Percentiles rank a stretch among this genome's conserved stretches.
phyloP scores from a whole-genome alignment of 1,140 invertebrate species.

The Drosophila jambulina region DNA sequence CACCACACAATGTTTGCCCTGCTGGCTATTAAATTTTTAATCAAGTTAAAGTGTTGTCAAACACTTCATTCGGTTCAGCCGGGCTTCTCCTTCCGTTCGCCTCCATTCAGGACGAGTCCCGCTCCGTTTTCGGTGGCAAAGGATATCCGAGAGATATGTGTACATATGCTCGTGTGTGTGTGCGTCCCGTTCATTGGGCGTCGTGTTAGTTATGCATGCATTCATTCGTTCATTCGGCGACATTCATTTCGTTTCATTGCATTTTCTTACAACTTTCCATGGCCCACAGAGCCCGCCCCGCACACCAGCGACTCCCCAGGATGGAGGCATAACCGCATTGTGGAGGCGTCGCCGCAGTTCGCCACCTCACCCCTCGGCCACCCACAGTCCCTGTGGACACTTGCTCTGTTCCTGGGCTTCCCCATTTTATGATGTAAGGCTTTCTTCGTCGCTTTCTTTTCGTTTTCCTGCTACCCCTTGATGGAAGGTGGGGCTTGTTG shows the following conservation, averaged over 20 bases:
- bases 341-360: constrained; percentile 25
- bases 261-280: constrained; percentile 65
- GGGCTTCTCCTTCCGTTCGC: constrained; percentile 6
- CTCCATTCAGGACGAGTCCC: constrained; percentile 8
- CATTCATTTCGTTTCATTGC: constrained; percentile 81
- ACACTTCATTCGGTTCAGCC: constrained; percentile 74
- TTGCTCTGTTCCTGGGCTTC: constrained; percentile 28
- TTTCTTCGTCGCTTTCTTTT: constrained; percentile 29
- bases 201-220: constrained; percentile 77
- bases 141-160: constrained; percentile 16
- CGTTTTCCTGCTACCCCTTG: constrained; percentile 4
- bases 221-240: constrained; percentile 72
- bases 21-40: constrained; percentile 81
- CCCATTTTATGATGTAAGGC: constrained; percentile 41
- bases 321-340: constrained; percentile 58
- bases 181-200: constrained; percentile 16
- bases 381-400: constrained; percentile 27
- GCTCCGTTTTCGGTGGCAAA: constrained; percentile 17
- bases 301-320: background rate
- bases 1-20: constrained; percentile 61
- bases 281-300: constrained; percentile 6
- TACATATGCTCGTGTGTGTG: too few species aligned
- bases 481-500: background rate
- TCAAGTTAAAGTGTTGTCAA: constrained; percentile 83
- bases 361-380: background rate